Evolutionary conservation across 2,797 vertebrate species (phyloP).

Genomic region (Phyllotis vaccarum): DNA sequence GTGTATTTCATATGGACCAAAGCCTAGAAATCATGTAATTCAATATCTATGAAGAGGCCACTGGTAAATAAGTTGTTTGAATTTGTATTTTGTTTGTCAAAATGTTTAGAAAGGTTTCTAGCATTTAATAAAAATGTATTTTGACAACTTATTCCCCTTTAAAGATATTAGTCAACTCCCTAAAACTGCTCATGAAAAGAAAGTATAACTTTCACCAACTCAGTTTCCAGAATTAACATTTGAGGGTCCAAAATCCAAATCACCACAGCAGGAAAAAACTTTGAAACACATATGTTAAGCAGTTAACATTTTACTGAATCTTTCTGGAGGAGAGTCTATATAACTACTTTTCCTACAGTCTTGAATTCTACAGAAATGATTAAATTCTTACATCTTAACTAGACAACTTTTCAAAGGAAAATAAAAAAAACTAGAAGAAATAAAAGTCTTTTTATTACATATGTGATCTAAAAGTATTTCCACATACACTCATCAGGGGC

Average conservation of each 20-base stretch:
- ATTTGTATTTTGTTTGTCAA: neutral
- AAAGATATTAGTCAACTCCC: too few species aligned
- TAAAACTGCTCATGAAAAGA: too few species aligned
- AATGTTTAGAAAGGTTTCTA: neutral
- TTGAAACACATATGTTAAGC: neutral
- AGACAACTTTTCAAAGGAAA: rapidly evolving
- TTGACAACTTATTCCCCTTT: too few species aligned
- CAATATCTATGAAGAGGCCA: neutral
- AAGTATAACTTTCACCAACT: too few species aligned
- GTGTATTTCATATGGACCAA: neutral
- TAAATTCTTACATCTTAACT: neutral
- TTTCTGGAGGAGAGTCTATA: neutral
- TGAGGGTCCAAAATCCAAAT: neutral
- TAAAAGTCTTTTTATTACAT: neutral
- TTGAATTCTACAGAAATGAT: neutral
- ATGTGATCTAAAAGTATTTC: neutral
- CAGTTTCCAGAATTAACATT: neutral
- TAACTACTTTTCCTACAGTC: neutral
- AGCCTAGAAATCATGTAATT: neutral
- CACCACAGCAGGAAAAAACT: neutral
- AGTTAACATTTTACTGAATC: neutral
- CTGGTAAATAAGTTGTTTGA: neutral
- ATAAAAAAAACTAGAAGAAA: neutral
- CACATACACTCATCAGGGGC: neutral
- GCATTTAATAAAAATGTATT: too few species aligned